Evolutionary conservation across 2,888 invertebrate genomes (phyloP).

Genomic region (Andrena trimmerana): DNA sequence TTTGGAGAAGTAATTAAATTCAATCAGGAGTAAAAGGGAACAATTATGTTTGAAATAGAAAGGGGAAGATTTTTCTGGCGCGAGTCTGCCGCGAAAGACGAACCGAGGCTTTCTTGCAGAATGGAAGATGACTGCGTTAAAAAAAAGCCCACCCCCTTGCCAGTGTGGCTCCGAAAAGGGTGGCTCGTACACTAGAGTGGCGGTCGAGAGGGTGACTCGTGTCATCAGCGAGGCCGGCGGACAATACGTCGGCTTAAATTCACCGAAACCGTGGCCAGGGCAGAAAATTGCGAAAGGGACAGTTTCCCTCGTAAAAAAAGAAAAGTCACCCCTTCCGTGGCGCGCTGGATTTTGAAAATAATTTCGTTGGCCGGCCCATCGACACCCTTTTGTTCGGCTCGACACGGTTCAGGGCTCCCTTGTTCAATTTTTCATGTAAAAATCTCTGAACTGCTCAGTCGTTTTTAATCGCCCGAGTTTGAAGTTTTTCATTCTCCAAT

Average conservation of each 20-base stretch:
- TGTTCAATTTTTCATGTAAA: not conserved
- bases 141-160: conserved; percentile 49
- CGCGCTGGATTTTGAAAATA: conserved; percentile 32
- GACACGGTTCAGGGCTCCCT: conserved; percentile 4
- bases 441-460: not conserved
- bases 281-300: conserved; percentile 35
- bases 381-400: conserved; percentile 8
- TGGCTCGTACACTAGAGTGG: conserved; percentile 63
- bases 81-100: conserved; percentile 13
- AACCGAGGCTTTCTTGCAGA: conserved; percentile 27
- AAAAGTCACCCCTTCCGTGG: conserved; percentile 12
- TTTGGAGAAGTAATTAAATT: not conserved
- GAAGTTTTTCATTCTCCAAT: not conserved
- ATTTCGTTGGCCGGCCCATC: conserved; percentile 15
- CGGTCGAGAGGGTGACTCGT: conserved; percentile 57
- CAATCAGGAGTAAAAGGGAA: not conserved
- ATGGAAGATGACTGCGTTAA: conserved; percentile 45
- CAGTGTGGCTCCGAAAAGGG: conserved; percentile 60
- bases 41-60: conserved; percentile 18
- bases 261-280: conserved; percentile 42
- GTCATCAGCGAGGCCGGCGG: conserved; percentile 48
- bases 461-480: not conserved
- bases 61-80: not conserved
- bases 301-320: conserved; percentile 26
- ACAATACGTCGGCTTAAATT: conserved; percentile 53